Evolutionary conservation across 2,113 vertebrate genomes (phyloP), one percentile per base, ranked within the genome.

Genomic region (Poeciliopsis retropinna): DNA sequence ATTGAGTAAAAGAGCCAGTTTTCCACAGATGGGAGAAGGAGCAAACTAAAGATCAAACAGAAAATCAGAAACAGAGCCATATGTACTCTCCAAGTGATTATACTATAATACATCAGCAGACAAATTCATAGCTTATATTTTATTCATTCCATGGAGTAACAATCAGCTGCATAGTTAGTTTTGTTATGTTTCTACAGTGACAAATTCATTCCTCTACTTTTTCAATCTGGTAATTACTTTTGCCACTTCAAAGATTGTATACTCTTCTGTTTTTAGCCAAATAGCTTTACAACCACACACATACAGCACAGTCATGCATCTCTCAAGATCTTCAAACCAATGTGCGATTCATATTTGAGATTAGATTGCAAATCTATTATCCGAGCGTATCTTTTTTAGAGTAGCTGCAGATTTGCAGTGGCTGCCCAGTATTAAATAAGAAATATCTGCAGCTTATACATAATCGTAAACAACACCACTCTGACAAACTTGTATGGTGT

Each of bases 11-110:
- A 74, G 61, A 72, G 65, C 22, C 57, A 63, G 68, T 80, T 68
- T 13, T 78, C 5, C 27, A 70, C 80, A 85, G 75, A 85, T 72
- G 84, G 57, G 27, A 54, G 71, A 77, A 61, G 65, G 71, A 80
- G 67, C 31, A 85, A 73, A 82, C 61, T 73, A 73, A 73, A 51
- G 4, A 81, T 67, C 60, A 71, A 63, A 51, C 44, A 25, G 7
- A 66, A 51, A 67, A 61, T 51, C 8, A 60, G 72, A 70, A 39
- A 34, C 30, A 22, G 64, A 80, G 41, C 29, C 37, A 44, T 61
- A n/a, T 76, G 41, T 12, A 37, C 29, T 62, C 62, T 67, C 60
- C 51, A 61, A 37, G 15, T 25, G 51, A 54, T 44, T 15, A 67
- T 31, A 19, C 54, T 37, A 25, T n/a, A 62, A 28, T 14, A 31